phyloP scores from a whole-genome alignment of 2,888 invertebrate genomes.

The Halictus quadricinctus region DNA sequence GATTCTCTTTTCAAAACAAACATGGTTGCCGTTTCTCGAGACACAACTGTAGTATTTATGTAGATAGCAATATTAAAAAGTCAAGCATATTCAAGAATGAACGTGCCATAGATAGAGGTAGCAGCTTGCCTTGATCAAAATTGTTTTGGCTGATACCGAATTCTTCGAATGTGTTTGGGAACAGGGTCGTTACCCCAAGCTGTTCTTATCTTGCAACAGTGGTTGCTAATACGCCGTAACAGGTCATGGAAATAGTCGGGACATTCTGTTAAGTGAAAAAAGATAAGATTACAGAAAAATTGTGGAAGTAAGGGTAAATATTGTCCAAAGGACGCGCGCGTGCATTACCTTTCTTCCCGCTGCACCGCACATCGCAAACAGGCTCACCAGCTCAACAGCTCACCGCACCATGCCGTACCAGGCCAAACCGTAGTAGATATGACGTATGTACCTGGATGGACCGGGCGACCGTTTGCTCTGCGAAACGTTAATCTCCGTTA shows the following conservation, averaged over 20 bases:
- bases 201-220: slow-evolving; percentile 45
- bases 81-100: background rate
- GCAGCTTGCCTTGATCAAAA: slow-evolving; percentile 3
- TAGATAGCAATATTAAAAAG: background rate
- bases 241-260: slow-evolving; percentile 35
- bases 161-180: slow-evolving; percentile 9
- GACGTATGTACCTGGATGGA: background rate
- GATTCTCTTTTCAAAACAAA: too few species aligned
- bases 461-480: background rate
- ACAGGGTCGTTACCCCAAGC: slow-evolving; percentile 48
- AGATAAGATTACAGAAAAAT: slow-evolving; percentile 63
- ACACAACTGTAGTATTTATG: too few species aligned
- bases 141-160: background rate
- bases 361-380: background rate
- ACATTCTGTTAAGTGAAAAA: slow-evolving; percentile 36
- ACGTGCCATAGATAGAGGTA: background rate
- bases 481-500: background rate
- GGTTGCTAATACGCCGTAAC: slow-evolving; percentile 43
- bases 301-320: slow-evolving; percentile 56
- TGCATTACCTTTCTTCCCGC: slow-evolving; percentile 17
- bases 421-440: background rate
- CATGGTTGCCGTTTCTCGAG: too few species aligned
- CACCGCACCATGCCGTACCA: background rate
- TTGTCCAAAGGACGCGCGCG: slow-evolving; percentile 41
- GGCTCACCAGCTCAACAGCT: too few species aligned